Base-by-base conservation (phyloP, 1,140 invertebrate species). In the Holcopasites calliopsidis region DNA sequence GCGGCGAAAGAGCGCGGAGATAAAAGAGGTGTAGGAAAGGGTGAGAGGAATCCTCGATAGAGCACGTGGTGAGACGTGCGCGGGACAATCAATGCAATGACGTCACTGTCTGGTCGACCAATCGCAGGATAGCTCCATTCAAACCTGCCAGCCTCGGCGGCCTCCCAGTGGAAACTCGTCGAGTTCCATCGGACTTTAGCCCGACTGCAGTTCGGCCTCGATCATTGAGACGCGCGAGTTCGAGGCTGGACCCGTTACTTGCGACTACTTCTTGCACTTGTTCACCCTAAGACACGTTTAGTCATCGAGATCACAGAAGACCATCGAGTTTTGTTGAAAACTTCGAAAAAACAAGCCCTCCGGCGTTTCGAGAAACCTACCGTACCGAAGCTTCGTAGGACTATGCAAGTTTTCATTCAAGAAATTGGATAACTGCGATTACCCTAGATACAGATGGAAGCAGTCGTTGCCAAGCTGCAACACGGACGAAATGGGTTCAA, bases 51-150 rank as follows among this genome's bases (percentile, higher is more conserved):
- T 76, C n/a, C n/a, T 66, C 42, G 62, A 66, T 83, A 80, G 62
- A 86, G 88, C 90, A 91, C 90, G 91, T 91, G 91, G 89, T 90
- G 83, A 78, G 84, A 55, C 83, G 86, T 87, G 89, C 88, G 86
- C 88, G 87, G 87, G 86, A 90, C 87, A 91, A 91, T 91, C 90
- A 91, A 91, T 91, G 88, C 85, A 86, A 83, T 90, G 90, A 92
- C 91, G 91, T 91, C 89, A 91, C 86, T 58, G 58, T 70, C 26
- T 64, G 28, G 28, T 55, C 54, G 74, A 82, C 91, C 91, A 92
- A 92, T 92, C 86, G 50, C 64, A n/a, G 40, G 18, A 42, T 33
- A 77, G 87, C 87, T 90, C 86, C 90, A 92, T 92, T 92, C 90
- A 91, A 86, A 85, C 80, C 86, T 75, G 74, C 76, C 79, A 88